Conservation (phyloP, 2,888 invertebrate genomes). For the Cremastinae sp. region DNA sequence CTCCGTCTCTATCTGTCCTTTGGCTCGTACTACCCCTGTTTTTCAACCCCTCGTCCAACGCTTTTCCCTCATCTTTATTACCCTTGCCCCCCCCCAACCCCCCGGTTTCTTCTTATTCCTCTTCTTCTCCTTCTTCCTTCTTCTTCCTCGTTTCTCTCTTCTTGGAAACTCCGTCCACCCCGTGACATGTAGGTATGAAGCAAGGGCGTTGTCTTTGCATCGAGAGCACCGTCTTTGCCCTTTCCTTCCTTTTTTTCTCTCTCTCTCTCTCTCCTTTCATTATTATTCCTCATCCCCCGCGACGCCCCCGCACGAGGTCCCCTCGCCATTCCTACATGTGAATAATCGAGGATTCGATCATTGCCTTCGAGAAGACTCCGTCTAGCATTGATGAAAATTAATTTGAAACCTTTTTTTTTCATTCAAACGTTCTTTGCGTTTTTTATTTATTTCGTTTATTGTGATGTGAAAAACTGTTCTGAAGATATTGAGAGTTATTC, state of each 20-base stretch:
- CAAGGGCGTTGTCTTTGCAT: constrained; percentile 79
- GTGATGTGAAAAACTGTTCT: no score
- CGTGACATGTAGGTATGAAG: constrained; percentile 67
- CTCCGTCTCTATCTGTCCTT: constrained; percentile 38
- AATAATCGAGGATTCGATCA: constrained; percentile 7
- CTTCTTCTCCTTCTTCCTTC: constrained; percentile 47
- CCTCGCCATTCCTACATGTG: no score
- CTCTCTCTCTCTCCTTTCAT: constrained; percentile 1
- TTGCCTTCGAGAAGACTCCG: neutral
- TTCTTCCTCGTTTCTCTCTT: constrained; percentile 47
- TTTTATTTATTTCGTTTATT: no score
- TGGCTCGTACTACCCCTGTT: constrained; percentile 41
- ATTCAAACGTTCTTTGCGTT: neutral
- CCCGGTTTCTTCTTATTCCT: no score
- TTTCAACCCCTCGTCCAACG: constrained; percentile 50
- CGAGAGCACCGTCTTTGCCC: constrained; percentile 53
- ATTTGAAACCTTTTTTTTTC: constrained; percentile 7
- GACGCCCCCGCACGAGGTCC: no score
- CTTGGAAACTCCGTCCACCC: constrained; percentile 32
- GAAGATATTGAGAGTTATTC: no score
- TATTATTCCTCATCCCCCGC: no score
- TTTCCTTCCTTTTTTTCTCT: constrained; percentile 37
- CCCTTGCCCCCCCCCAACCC: constrained; percentile 4
- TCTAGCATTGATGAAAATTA: constrained; percentile 8
- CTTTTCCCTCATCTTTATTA: constrained; percentile 58